phyloP scores from a whole-genome alignment of 2,888 invertebrate genomes.

The Pammene fasciana region DNA sequence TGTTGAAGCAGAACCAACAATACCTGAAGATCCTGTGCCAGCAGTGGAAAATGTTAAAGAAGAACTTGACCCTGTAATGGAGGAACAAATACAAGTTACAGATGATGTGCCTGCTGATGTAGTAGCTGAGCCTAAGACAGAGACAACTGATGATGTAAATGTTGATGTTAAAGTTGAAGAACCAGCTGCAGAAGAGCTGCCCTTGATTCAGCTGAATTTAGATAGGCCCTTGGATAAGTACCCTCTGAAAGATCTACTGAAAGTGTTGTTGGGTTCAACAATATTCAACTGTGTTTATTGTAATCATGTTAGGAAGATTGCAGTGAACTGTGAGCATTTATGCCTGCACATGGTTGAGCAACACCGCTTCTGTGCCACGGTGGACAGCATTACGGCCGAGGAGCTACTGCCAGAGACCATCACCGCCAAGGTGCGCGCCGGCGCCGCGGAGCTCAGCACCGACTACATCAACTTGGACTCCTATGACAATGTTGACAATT shows the following conservation, averaged over 20 bases:
- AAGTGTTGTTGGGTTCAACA: slow-evolving; percentile 88
- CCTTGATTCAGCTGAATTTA: slow-evolving; percentile 87
- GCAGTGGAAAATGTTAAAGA: slow-evolving; percentile 45
- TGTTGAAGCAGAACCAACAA: slow-evolving; percentile 41
- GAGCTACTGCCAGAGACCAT: slow-evolving; percentile 89
- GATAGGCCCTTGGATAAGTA: slow-evolving; percentile 90
- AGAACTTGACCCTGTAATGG: slow-evolving; percentile 42
- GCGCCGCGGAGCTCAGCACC: slow-evolving; percentile 84
- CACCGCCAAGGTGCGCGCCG: slow-evolving; percentile 85
- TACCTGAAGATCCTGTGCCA: slow-evolving; percentile 45
- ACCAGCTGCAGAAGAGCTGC: slow-evolving; percentile 81
- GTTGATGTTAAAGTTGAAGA: slow-evolving; percentile 67
- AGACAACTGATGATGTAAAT: slow-evolving; percentile 58
- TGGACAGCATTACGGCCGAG: slow-evolving; percentile 90
- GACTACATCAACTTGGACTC: slow-evolving; percentile 89
- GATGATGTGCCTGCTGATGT: slow-evolving; percentile 52
- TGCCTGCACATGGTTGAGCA: slow-evolving; percentile 90
- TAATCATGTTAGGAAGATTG: slow-evolving; percentile 92
- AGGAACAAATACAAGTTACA: slow-evolving; percentile 54
- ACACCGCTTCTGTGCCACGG: slow-evolving; percentile 91
- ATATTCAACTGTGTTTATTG: slow-evolving; percentile 91
- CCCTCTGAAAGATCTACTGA: slow-evolving; percentile 87
- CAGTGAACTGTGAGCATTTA: slow-evolving; percentile 91
- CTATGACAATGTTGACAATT: slow-evolving; percentile 85
- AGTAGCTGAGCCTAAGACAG: slow-evolving; percentile 66